Evolutionary conservation across 30 jellyfish, hydroid and myxozoan genomes (phyloP).

Genomic region (Aurelia sp.): DNA sequence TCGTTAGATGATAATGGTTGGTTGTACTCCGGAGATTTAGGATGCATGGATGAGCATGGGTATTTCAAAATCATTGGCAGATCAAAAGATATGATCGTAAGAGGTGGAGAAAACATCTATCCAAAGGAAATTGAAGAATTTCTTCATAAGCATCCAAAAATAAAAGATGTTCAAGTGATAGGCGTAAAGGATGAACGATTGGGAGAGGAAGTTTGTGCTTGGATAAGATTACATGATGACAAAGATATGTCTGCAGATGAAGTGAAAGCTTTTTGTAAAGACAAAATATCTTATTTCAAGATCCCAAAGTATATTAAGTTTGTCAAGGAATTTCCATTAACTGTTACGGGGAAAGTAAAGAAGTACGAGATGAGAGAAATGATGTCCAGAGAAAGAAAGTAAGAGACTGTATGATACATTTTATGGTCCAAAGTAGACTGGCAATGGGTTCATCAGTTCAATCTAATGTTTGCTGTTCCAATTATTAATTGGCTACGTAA

Average conservation of each 20-base stretch:
- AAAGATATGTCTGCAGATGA: conserved; percentile 22
- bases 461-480: no score
- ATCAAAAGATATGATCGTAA: conserved; percentile 90
- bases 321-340: conserved; percentile 83
- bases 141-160: conserved; percentile 77
- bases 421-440: no score
- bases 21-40: conserved; percentile 93
- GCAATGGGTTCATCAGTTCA: no score
- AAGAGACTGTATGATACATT: no score
- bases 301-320: conserved; percentile 79
- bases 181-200: conserved; percentile 88
- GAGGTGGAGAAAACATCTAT: conserved; percentile 95
- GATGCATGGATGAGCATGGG: conserved; percentile 80
- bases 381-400: conserved; percentile 26
- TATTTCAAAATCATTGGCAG: conserved; percentile 85
- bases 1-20: conserved; percentile 81
- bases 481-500: no score
- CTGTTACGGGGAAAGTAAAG: conserved; percentile 89
- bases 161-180: conserved; percentile 91
- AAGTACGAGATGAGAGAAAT: conserved; percentile 65
- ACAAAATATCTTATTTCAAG: conserved; percentile 71
- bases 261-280: conserved; percentile 48
- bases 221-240: conserved; percentile 71
- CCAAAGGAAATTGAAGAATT: conserved; percentile 94
- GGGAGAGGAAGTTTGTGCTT: conserved; percentile 94